Base-by-base conservation (phyloP, 30 jellyfish, hydroid and myxozoan species). In the Pelagia noctiluca region DNA sequence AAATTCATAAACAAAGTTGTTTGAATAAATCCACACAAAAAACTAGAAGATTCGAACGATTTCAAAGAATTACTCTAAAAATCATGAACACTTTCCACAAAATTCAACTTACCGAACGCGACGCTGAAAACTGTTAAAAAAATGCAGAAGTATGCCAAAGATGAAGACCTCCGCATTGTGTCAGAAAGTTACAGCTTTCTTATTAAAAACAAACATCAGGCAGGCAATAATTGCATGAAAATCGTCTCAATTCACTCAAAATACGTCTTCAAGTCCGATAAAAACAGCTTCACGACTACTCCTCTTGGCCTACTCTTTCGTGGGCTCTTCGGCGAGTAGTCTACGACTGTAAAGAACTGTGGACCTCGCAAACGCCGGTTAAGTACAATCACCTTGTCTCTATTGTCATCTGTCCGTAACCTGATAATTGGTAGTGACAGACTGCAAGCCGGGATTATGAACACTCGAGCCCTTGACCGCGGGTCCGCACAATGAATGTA, bases 241-340 rank as follows among this genome's bases (percentile, higher is more conserved):
- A n/a, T n/a, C n/a, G n/a, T n/a, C n/a, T n/a, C n/a, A n/a, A n/a
- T n/a, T n/a, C n/a, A n/a, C n/a, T n/a, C n/a, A n/a, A n/a, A n/a
- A n/a, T n/a, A 19, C 68, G 68, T 52, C 21, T 52, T 3, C 21
- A 25, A 52, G 68, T 42, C 57, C 16, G 57, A 42, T 42, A 42
- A 42, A 42, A 42, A 8, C 57, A 42, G 16, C 57, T 8, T 42
- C 8, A 5, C 16, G 57, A 80, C 84, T 32, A 67, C 91, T 63
- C 83, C 84, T 35, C 42, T 46, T 35, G 19, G 37, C 8, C 22
- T 72, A 65, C 65, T 78, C 76, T 2, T 24, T 8, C 25, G 5
- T 5, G 18, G 91, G 80, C 68, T 77, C 91, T 69, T 80, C 84
- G 49, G 84, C 91, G 91, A 80, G 91, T 84, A 80, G 91, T 57